phyloP scores from a whole-genome alignment of 2,797 vertebrate species.

The Muraenolepis orangiensis region DNA sequence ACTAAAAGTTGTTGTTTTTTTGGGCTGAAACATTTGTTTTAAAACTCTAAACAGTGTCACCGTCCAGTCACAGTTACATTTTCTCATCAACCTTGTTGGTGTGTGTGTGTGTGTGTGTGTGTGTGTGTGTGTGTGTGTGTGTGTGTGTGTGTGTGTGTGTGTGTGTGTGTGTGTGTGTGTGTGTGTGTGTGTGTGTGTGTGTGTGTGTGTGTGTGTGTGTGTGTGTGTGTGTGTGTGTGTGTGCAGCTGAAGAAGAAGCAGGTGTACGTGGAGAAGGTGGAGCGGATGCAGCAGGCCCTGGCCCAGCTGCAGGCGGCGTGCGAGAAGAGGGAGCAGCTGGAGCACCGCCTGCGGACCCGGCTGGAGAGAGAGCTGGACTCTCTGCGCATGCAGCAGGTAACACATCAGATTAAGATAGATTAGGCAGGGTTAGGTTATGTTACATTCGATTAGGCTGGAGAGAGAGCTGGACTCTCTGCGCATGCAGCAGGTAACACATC shows the following conservation, averaged over 20 bases:
- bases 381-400: constrained; percentile 94
- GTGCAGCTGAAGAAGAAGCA: constrained; percentile 96
- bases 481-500: constrained; percentile 87
- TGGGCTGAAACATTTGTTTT: too few species aligned
- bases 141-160: not conserved
- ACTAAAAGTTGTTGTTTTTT: too few species aligned
- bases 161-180: not conserved
- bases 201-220: constrained; percentile 14
- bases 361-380: constrained; percentile 94
- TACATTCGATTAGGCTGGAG: constrained; percentile 77
- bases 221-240: constrained; percentile 13
- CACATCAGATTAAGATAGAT: too few species aligned
- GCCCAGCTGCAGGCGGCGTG: constrained; percentile 95
- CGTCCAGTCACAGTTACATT: too few species aligned
- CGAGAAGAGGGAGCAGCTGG: constrained; percentile 95
- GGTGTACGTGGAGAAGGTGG: constrained; percentile 97
- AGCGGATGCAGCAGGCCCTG: constrained; percentile 96
- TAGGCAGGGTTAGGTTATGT: too few species aligned
- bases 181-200: constrained; percentile 6
- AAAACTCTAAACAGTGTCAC: too few species aligned
- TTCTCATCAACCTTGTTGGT: too few species aligned
- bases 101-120: not conserved
- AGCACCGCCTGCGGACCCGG: constrained; percentile 88
- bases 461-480: constrained; percentile 92
- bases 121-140: constrained; percentile 5